Evolutionary conservation across 2,113 vertebrate genomes (phyloP).

Genomic region (Etheostoma spectabile): DNA sequence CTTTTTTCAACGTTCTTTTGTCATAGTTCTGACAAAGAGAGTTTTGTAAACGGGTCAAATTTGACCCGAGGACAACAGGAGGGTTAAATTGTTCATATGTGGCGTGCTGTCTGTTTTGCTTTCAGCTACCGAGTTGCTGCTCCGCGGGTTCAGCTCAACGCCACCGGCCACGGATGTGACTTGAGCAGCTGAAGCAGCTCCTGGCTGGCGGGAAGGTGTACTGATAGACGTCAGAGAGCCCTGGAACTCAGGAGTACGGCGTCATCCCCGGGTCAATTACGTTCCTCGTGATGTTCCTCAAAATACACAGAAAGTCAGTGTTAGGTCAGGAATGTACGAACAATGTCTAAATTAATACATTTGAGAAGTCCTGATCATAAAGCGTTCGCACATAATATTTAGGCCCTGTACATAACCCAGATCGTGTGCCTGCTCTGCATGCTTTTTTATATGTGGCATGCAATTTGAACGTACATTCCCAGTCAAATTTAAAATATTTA

Average conservation of each 20-base stretch:
- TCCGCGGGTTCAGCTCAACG: slow-evolving; percentile 76
- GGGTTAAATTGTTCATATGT: background rate
- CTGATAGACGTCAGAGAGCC: slow-evolving; percentile 93
- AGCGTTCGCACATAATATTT: background rate
- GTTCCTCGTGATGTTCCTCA: slow-evolving; percentile 87
- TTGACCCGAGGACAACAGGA: no score
- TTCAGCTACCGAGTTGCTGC: slow-evolving; percentile 38
- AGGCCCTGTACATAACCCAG: background rate
- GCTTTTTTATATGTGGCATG: background rate
- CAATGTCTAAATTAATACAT: background rate
- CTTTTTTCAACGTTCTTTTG: no score
- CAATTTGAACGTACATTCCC: background rate
- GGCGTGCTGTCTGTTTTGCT: slow-evolving; percentile 6
- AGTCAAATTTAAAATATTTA: background rate
- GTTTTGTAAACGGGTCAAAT: no score
- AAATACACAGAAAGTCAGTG: background rate
- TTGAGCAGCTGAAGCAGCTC: slow-evolving; percentile 88
- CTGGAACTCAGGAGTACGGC: slow-evolving; percentile 90
- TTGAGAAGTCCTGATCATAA: background rate
- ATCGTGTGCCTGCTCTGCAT: background rate
- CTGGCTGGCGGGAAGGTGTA: slow-evolving; percentile 77
- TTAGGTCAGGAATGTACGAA: background rate
- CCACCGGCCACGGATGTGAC: slow-evolving; percentile 74
- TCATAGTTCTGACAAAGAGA: no score
- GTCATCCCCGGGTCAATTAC: slow-evolving; percentile 89